phyloP scores from a whole-genome alignment of 2,113 vertebrate genomes.

The Ammodytes dubius region DNA sequence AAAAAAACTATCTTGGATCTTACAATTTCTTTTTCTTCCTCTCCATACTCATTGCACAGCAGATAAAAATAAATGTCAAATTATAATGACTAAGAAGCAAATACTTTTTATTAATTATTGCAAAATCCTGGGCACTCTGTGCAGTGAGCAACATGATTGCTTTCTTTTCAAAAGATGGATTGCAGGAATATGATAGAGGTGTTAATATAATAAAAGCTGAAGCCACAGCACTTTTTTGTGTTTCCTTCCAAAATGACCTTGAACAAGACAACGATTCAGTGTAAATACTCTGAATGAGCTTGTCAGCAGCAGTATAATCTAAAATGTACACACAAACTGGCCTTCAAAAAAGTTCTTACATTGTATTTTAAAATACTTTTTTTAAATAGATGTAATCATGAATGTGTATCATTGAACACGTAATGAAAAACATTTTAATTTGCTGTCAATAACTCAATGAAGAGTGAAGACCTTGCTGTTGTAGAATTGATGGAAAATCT shows the following conservation, averaged over 20 bases:
- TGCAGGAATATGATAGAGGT: conserved; percentile 11
- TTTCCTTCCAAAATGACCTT: conserved; percentile 32
- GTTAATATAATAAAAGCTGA: conserved; percentile 13
- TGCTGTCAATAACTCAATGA: conserved; percentile 31
- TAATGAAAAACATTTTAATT: conserved; percentile 44
- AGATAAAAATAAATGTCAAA: conserved; percentile 37
- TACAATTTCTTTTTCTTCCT: conserved; percentile 9
- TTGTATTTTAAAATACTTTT: not conserved
- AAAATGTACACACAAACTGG: conserved; percentile 13
- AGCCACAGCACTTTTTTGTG: not conserved
- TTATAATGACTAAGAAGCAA: conserved; percentile 26
- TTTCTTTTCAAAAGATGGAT: conserved; percentile 39
- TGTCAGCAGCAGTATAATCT: conserved; percentile 10
- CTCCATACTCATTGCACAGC: not conserved
- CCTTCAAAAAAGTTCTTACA: not conserved
- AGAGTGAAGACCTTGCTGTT: conserved; percentile 5
- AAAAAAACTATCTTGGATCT: conserved; percentile 9
- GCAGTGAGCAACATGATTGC: conserved; percentile 31
- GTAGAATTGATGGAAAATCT: conserved; percentile 53
- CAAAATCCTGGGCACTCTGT: not conserved
- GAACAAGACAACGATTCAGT: conserved; percentile 15
- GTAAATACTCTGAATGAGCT: conserved; percentile 1
- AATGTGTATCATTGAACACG: conserved; percentile 35
- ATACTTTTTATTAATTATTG: conserved; percentile 22
- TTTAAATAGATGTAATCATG: conserved; percentile 12